Percentiles rank a stretch among this genome's conserved stretches.
These are phyloP conservation scores for Pardosa pseudoannulata DNA, from an alignment of 2,888 invertebrate species.

Conservation along the genomic window DNA sequence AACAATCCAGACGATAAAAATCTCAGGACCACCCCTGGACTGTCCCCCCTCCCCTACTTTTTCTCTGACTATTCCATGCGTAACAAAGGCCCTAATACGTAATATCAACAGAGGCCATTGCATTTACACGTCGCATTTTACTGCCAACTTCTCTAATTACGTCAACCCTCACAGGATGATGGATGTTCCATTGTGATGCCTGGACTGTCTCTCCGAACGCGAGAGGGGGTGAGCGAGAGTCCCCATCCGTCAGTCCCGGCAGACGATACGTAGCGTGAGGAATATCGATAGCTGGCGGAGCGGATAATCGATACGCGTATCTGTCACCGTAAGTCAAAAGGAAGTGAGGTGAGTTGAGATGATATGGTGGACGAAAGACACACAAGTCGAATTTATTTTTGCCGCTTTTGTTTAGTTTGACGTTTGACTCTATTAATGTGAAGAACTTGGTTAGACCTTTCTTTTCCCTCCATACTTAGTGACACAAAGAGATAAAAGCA, in stretches of 20 bases:
- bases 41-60: background rate
- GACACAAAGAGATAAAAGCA: too few relatives aligned
- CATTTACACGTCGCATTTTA: slow-evolving; percentile 17
- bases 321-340: slow-evolving; percentile 14
- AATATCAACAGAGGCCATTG: slow-evolving; percentile 54
- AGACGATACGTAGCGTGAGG: slow-evolving; percentile 8
- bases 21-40: slow-evolving; percentile 5
- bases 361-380: background rate
- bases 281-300: slow-evolving; percentile 10
- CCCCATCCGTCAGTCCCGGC: background rate
- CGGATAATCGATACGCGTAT: slow-evolving; percentile 10
- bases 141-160: slow-evolving; percentile 54
- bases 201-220: slow-evolving; percentile 20
- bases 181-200: slow-evolving; percentile 52
- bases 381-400: too few relatives aligned
- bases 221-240: background rate
- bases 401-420: too few relatives aligned
- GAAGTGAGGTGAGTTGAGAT: background rate
- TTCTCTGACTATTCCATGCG: background rate
- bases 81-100: slow-evolving; percentile 60
- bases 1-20: slow-evolving; percentile 6
- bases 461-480: too few relatives aligned
- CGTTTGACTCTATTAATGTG: too few relatives aligned
- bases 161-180: slow-evolving; percentile 47
- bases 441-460: too few relatives aligned